These are phyloP conservation scores for Cyprinodon tularosa DNA, from an alignment of 2,113 vertebrate species.

Conservation along the genomic window DNA sequence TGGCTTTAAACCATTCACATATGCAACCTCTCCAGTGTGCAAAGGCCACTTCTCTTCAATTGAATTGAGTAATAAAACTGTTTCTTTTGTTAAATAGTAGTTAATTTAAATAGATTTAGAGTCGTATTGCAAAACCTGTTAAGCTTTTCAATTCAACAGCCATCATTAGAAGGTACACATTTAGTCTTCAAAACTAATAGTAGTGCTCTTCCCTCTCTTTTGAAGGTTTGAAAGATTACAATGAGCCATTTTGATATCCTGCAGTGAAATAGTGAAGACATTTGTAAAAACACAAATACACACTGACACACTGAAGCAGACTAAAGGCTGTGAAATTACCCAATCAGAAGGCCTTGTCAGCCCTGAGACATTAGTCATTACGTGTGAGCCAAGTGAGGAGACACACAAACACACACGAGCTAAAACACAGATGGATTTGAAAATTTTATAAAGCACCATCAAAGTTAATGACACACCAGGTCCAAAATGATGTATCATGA, in stretches of 20 bases:
- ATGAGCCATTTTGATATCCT: conserved; percentile 50
- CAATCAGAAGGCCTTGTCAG: conserved; percentile 49
- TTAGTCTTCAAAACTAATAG: conserved; percentile 61
- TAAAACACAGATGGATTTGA: conserved; percentile 39
- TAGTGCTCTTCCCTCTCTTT: conserved; percentile 36
- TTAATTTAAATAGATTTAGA: conserved; percentile 39
- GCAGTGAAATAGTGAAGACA: conserved; percentile 47
- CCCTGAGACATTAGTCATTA: conserved; percentile 58
- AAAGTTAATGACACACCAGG: conserved; percentile 66
- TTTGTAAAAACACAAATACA: conserved; percentile 1
- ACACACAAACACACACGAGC: neutral
- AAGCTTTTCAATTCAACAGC: conserved; percentile 55
- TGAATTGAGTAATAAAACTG: conserved; percentile 2
- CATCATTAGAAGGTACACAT: conserved; percentile 57
- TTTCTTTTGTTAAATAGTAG: conserved; percentile 31
- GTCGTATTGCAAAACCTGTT: conserved; percentile 44
- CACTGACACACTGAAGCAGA: conserved; percentile 25
- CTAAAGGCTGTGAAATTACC: conserved; percentile 61
- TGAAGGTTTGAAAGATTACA: conserved; percentile 53
- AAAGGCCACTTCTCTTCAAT: neutral
- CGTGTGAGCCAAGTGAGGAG: conserved; percentile 44
- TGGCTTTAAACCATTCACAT: too few species aligned
- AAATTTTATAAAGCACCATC: conserved; percentile 60
- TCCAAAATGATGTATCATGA: conserved; percentile 52
- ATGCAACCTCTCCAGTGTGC: too few species aligned